These are phyloP conservation scores for Sicus ferrugineus DNA, from an alignment of 2,888 invertebrate species.

Conservation along the genomic window DNA sequence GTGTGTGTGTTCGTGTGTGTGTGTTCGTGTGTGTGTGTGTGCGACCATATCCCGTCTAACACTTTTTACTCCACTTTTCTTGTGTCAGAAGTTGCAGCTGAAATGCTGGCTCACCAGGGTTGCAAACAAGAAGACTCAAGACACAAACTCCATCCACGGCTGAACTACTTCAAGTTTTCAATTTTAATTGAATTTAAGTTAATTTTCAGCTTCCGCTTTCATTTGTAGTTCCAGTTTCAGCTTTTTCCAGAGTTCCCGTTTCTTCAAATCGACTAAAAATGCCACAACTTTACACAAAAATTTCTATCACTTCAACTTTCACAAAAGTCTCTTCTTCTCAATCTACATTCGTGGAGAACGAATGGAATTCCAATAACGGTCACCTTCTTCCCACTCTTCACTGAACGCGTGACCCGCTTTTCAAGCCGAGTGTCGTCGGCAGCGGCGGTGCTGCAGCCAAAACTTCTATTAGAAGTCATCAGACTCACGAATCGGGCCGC, in stretches of 20 bases:
- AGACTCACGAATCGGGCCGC: not conserved
- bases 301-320: too few species aligned
- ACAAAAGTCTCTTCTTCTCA: too few species aligned
- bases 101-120: too few species aligned
- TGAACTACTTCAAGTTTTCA: too few species aligned
- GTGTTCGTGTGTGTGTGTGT: not conserved
- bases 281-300: too few species aligned
- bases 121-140: slow-evolving; percentile 5
- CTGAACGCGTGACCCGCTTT: not conserved
- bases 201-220: too few species aligned
- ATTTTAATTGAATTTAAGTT: too few species aligned
- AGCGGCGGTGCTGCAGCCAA: not conserved
- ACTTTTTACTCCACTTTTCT: not conserved
- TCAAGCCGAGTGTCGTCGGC: not conserved
- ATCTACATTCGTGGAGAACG: too few species aligned
- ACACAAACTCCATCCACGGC: too few species aligned
- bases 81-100: not conserved
- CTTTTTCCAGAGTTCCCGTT: too few species aligned
- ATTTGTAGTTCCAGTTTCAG: too few species aligned
- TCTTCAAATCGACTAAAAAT: too few species aligned
- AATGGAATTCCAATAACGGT: not conserved
- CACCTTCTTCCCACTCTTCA: not conserved
- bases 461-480: slow-evolving; percentile 18
- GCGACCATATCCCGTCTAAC: not conserved
- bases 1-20: not conserved